Base-by-base conservation (phyloP, 2,113 vertebrate species). In the Callithrix jacchus region DNA sequence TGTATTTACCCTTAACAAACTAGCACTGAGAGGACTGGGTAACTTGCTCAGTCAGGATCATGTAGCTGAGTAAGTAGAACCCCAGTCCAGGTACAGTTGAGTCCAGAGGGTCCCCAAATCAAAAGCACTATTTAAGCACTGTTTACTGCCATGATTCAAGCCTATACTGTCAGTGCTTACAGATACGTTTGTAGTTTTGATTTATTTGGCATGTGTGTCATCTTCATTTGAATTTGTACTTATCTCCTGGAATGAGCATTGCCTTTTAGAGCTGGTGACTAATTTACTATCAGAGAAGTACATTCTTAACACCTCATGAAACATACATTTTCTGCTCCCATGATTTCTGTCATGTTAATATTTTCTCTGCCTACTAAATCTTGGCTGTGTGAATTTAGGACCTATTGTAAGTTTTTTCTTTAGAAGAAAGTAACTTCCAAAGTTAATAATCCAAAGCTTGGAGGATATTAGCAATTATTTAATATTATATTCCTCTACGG, bases 331-430 rank as follows among this genome's bases (percentile, higher is more conserved):
- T 32, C 17, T 92, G 45, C 61, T 96, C 11, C 64, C 20, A 56
- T 83, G 80, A 88, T 81, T 95, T 71, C 70, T 97, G 2, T 86
- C 83, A 32, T 86, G 20, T 66, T 94, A 40, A 58, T 66, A 32
- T 95, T 96, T 93, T 96, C 49, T 90, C 8, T 95, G 91, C 9
- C 42, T 94, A 86, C 52, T 52, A 94, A 74, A 74, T 87, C 70
- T 96, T 96, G 47, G 87, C 30, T 74, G 89, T 85, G 68, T 87
- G 95, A 95, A 93, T 93, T 79, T 92, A 96, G 66, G n/a, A 56
- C n/a, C 71, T 90, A 17, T 87, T 79, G 93, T 84, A 73, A 84
- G 23, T 86, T 68, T 96, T 89, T 90, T 91, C 54, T 89, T 94
- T 45, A 92, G 61, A 42, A 64, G 49, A 2, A 64, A 64, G 13